These are phyloP conservation scores for Leptura quadrifasciata DNA, from an alignment of 2,888 invertebrate species.

Conservation along the genomic window DNA sequence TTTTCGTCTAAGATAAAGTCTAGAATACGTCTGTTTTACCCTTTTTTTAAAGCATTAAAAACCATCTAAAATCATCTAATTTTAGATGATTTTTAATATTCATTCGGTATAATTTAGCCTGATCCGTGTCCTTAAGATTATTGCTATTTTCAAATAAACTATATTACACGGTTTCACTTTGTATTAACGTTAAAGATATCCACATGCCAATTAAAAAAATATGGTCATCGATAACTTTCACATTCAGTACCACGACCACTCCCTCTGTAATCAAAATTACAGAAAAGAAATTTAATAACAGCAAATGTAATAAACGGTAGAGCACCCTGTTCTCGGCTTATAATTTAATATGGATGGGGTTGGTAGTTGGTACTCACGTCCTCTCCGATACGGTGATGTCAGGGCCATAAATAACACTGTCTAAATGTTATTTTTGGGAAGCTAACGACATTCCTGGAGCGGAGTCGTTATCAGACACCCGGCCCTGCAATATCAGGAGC, in stretches of 20 bases:
- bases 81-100: too few relatives aligned
- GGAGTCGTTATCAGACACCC: constrained; percentile 71
- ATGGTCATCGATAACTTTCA: neutral
- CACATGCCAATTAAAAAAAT: neutral
- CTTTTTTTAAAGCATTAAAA: too few relatives aligned
- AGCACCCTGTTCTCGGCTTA: constrained; percentile 62
- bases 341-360: constrained; percentile 67
- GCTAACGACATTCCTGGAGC: constrained; percentile 74
- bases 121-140: too few relatives aligned
- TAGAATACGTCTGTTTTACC: too few relatives aligned
- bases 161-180: too few relatives aligned
- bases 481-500: constrained; percentile 68
- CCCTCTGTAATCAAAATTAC: constrained; percentile 36
- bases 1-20: too few relatives aligned
- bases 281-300: constrained; percentile 42
- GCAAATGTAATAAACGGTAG: constrained; percentile 64
- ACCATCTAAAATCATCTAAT: too few relatives aligned
- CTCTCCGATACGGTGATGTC: constrained; percentile 63
- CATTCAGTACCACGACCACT: constrained; percentile 6
- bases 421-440: constrained; percentile 74
- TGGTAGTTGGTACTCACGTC: constrained; percentile 43
- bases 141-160: too few relatives aligned
- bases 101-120: too few relatives aligned
- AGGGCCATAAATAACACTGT: constrained; percentile 73
- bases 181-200: too few relatives aligned